Percentiles rank a stretch among this genome's conserved stretches.
These are phyloP conservation scores for Cremastobaeus sp. DNA, from an alignment of 2,888 invertebrate genomes.

Conservation along the genomic window DNA sequence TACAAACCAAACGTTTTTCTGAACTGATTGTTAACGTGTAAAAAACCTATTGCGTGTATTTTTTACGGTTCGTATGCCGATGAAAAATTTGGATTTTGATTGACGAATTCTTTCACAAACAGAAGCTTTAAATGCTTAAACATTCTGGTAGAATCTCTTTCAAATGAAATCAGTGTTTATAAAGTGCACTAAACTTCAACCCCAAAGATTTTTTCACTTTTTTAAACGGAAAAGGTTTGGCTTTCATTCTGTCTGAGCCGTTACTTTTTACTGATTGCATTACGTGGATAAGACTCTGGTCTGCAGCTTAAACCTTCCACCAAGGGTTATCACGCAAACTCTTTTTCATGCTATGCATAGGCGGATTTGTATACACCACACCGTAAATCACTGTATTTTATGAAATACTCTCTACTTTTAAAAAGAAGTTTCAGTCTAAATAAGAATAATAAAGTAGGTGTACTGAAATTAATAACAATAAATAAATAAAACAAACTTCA, in stretches of 20 bases:
- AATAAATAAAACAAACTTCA: no score
- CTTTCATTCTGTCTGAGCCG: slow-evolving; percentile 56
- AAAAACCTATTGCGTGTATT: no score
- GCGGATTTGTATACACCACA: slow-evolving; percentile 23
- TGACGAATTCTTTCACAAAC: no score
- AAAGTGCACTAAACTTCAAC: slow-evolving; percentile 43
- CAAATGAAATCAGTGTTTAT: slow-evolving; percentile 38
- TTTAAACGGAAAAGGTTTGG: slow-evolving; percentile 46
- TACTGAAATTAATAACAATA: neutral
- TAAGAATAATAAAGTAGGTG: neutral
- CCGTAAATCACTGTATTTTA: slow-evolving; percentile 40
- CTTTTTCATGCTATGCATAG: slow-evolving; percentile 53
- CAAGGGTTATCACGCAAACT: slow-evolving; percentile 54
- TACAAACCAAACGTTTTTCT: no score
- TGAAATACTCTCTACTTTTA: slow-evolving; percentile 16
- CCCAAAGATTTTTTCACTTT: slow-evolving; percentile 23
- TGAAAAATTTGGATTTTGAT: no score
- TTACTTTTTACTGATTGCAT: slow-evolving; percentile 57
- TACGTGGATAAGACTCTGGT: slow-evolving; percentile 53
- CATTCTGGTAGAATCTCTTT: slow-evolving; percentile 11
- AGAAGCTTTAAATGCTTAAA: no score
- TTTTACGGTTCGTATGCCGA: no score
- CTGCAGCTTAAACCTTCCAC: slow-evolving; percentile 50
- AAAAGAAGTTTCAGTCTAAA: no score
- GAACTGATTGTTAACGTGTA: no score